Base-by-base conservation (phyloP, 2,797 vertebrate genomes). In the Crocodylus rhombifer region DNA sequence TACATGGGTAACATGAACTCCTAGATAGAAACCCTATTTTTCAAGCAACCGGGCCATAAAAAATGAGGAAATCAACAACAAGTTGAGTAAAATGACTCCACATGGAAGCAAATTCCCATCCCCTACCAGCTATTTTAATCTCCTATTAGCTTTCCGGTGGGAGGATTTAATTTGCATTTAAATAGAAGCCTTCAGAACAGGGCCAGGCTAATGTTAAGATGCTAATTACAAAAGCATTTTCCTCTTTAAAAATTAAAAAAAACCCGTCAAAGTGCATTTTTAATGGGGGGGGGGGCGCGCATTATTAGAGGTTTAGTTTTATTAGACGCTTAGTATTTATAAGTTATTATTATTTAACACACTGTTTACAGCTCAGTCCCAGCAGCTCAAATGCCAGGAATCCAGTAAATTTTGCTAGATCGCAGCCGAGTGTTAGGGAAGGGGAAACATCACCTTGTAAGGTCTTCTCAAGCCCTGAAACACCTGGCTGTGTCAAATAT, bases 101-200 rank as follows among this genome's bases (percentile, higher is more conserved):
- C 87, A 30, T 64, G 87, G 80, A 42, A 75, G 51, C 80, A 82
- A 17, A 84, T 80, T 83, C 84, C 85, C 67, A 56, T 80, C 74
- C 84, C 88, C 86, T 84, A 80, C 89, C 94, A 79, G 93, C 94
- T 95, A 91, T 95, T 97, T 95, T 87, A 86, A 91, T 92, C 94
- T 91, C 88, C 77, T 26, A 82, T 63, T 95, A 94, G 88, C 91
- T 97, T 97, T 97, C 92, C 90, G 55, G 94, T 26, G 73, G 95
- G 97, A 97, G 94, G 90, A 93, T 93, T 98, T 95, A 94, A 97
- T 98, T 97, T 98, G 96, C 96, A 97, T 97, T 97, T 97, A 97
- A 97, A 97, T 97, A 94, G 96, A 95, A 97, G 73, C 71, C 92
- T 96, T 92, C n/a, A 30, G 67, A 84, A 4, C 14, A 7, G 88